These are phyloP conservation scores for Orthosia gracilis DNA, from an alignment of 2,888 invertebrate genomes.

Conservation along the genomic window DNA sequence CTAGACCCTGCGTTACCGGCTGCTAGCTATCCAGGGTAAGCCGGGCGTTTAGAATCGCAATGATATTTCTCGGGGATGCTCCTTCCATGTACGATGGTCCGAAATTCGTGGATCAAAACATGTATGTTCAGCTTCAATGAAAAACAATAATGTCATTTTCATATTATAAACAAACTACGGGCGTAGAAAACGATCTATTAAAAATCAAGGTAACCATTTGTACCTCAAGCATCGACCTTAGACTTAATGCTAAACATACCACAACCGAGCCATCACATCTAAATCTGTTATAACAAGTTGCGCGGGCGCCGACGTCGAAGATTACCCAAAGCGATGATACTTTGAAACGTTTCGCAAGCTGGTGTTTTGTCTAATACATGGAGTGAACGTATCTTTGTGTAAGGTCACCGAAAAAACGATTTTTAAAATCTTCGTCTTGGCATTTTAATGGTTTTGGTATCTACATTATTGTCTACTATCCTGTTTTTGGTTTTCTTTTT, in stretches of 20 bases:
- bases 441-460: neutral
- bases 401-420: conserved; percentile 15
- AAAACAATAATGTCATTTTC: neutral
- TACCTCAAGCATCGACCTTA: conserved; percentile 34
- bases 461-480: neutral
- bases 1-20: no score
- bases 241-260: conserved; percentile 23
- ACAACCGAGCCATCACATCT: conserved; percentile 15
- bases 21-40: no score
- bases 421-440: neutral
- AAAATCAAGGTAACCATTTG: neutral
- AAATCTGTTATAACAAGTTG: neutral
- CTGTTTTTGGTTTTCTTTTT: neutral
- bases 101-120: no score
- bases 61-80: no score
- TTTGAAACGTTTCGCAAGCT: conserved; percentile 12
- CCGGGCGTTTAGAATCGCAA: no score
- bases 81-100: no score
- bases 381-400: conserved; percentile 22
- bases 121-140: no score
- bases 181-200: no score
- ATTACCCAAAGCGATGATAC: conserved; percentile 47
- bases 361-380: neutral
- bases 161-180: neutral
- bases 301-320: conserved; percentile 2